Base-by-base conservation (phyloP, 2,888 invertebrate species). In the Eilema caniola region DNA sequence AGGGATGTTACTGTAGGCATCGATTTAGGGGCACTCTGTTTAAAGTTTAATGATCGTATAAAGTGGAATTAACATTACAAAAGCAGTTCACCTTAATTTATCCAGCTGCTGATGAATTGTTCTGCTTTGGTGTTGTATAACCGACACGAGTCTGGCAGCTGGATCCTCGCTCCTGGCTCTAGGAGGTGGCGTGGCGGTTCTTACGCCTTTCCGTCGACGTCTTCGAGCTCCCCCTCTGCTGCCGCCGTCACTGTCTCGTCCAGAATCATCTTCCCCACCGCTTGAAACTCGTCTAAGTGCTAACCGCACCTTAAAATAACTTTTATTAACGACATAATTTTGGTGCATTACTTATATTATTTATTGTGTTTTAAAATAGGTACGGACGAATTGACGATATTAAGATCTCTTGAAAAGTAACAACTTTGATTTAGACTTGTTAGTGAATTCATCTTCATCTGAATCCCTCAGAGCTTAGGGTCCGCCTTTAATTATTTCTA, bases 201-300 rank as follows among this genome's bases (percentile, higher is more conserved):
- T 84, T 2, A 87, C 70, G 0, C 90, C 89, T 69, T 89, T 86
- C 64, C 91, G 83, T 28, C 93, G 83, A 7, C 94, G 83, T 60
- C 95, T 80, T 41, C 93, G 83, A 0, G 88, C 86, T 0, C 89
- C 90, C 0, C 87, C 85, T 10, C 93, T 84, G 68, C 93, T 92
- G 59, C 93, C 93, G 0, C 90, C 91, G 57, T 95, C 95, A 74
- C 95, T 95, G 81, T 95, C 95, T 0, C 95, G 86, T 1, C 95
- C 95, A 0, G 95, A 95, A 75, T 95, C 95, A 1, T 95, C 95
- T 82, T 95, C 95, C 0, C 95, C 95, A 1, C 94, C 95, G 71
- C 94, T 95, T 53, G 95, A 95, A 25, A 92, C 81, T 20, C 94
- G 88, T n/a, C 95, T 91, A 16, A 95, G 92, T 0, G 95, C 93